Conservation (phyloP, 2,888 invertebrate species). For the Orchesellides sinensis region DNA sequence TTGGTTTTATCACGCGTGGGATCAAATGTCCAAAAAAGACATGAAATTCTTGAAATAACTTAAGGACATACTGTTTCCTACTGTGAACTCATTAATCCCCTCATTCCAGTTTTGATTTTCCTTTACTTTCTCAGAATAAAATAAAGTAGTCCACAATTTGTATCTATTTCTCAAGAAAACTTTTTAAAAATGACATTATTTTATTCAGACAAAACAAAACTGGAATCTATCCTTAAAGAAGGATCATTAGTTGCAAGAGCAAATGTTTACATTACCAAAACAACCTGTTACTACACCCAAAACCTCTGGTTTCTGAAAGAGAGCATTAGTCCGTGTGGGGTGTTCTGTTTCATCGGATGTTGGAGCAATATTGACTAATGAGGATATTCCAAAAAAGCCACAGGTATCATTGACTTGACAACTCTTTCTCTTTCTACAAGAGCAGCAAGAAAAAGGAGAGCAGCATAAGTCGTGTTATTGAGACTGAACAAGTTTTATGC, state of each 20-base stretch:
- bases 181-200: too few relatives aligned
- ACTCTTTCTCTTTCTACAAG: not conserved
- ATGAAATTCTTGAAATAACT: too few relatives aligned
- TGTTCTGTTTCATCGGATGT: not conserved
- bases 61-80: too few relatives aligned
- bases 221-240: too few relatives aligned
- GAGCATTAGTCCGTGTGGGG: not conserved
- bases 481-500: too few relatives aligned
- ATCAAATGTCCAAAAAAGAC: slow-evolving; percentile 52
- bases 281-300: not conserved
- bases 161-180: too few relatives aligned
- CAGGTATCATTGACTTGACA: slow-evolving; percentile 45
- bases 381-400: slow-evolving; percentile 20
- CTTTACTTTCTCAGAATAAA: not conserved
- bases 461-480: too few relatives aligned
- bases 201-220: too few relatives aligned
- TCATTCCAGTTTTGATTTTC: not conserved
- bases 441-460: not conserved
- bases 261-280: slow-evolving; percentile 2
- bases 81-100: too few relatives aligned
- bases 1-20: slow-evolving; percentile 55
- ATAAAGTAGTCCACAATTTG: too few relatives aligned
- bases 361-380: slow-evolving; percentile 23
- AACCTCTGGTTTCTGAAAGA: too few relatives aligned
- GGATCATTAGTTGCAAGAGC: not conserved